Base-by-base conservation (phyloP, 2,888 invertebrate species). In the Caenorhabditis sinica region DNA sequence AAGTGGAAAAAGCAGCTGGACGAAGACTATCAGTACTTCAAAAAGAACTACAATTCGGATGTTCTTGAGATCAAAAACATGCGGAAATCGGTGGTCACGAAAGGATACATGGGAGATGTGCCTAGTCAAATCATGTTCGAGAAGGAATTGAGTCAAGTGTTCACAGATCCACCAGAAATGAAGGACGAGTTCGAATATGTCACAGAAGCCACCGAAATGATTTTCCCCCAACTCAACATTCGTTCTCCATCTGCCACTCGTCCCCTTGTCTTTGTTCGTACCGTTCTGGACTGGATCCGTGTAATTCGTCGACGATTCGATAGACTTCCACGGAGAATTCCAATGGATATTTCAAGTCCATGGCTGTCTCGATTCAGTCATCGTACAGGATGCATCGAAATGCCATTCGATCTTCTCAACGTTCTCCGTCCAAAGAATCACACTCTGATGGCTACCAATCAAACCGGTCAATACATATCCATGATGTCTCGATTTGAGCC, bases 401-500 rank as follows among this genome's bases (percentile, higher is more conserved):
- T 94, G 80, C 94, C 94, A 1, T 93, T 97, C 23, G 98, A 98
- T 94, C 28, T 88, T 13, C 66, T 89, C 28, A 86, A 87, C 45
- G 87, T 87, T 3, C 61, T 82, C 0, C 65, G 76, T 17, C 60
- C 73, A 13, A 63, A 77, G 25, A 84, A 80, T 58, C 51, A 49
- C 20, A 75, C 36, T 51, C 45, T 58, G 33, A 49, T 49, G 20
- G 53, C 61, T 36, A 28, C 60, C 15, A 85, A 82, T 56, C 93
- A 95, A 93, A 97, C 97, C 92, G 96, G 96, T 3, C 97, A 98
- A 94, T 98, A 98, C 94, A 97, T 96, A 93, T 97, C 98, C 30
- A 95, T 96, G 82, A 97, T 98, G 83, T 96, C 97, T 0, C 94
- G 98, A 74, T 98, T 98, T 93, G 97, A 98, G 96, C 98, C 98